Base-by-base conservation (phyloP, 30 jellyfish, hydroid and myxozoan species). In the Hydractinia echinata region DNA sequence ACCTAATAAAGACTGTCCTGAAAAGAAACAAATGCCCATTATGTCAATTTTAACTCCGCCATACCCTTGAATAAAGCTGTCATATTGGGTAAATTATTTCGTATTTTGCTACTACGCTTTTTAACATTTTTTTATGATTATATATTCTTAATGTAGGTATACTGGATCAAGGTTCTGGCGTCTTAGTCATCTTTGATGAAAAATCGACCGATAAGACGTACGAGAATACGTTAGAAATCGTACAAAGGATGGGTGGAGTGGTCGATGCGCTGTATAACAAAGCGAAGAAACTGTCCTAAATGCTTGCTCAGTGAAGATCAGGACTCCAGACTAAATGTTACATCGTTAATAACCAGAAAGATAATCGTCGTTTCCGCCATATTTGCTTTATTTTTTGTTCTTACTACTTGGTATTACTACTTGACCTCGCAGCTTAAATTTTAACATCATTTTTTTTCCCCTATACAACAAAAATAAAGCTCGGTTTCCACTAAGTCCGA, bases 81-180 rank as follows among this genome's bases (percentile, higher is more conserved):
- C 44, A 30, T 30, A 0, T 30, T 30, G 44, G 44, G 44, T 30
- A 30, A 30, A 30, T 0, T 30, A 30, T 30, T 30, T 30, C 44
- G 2, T 2, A 30, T 30, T 1, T 30, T 30, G 44, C 44, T 0
- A 30, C 44, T 30, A 2, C 2, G 1, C 2, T 0, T 30, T 30
- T 30, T 30, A n/a, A n/a, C n/a, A 30, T 30, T 30, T 0, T 30
- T 30, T 30, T 30, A 30, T 30, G 44, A 30, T 30, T 30, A 2
- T 30, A 11, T 16, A 58, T 51, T 55, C 48, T 16, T 52, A 67
- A 82, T 67, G 55, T 81, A 92, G 98, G 98, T 30, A 92, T 92
- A 4, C 89, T 92, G 53, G 98, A 92, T 83, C 98, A 92, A 86
- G 98, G 98, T 30, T 74, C 95, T 73, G 98, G 98, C 16, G 95